Evolutionary conservation across 2,797 vertebrate genomes (phyloP), one percentile per base, ranked within the genome.

Genomic region (Vireo griseus): DNA sequence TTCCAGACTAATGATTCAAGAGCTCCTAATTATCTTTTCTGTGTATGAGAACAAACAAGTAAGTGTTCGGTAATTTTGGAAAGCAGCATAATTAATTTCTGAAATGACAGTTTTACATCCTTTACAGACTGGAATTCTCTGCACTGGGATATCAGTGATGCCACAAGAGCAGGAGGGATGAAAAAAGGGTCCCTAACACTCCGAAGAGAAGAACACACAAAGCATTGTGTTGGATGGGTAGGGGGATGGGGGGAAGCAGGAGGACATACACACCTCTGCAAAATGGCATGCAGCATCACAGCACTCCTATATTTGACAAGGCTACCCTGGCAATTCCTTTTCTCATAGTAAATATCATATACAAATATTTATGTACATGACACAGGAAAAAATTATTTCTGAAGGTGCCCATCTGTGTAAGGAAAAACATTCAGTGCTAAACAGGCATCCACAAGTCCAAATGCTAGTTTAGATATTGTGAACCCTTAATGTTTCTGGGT

Each of bases 1-100:
- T 93, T 42, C 65, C 85, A 89, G 84, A 96, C 69, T 92, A 92
- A 92, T 90, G 65, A 95, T 72, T 95, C 87, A 95, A 86, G 86
- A 89, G 72, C 75, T 97, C 47, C 72, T 94, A 90, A 87, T 92
- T 94, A 91, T 73, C 78, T 62, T 75, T 79, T 80, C 84, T 72
- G 37, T 80, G 58, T 80, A 94, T 74, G 57, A 82, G 81, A 95
- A 86, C 89, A 95, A 96, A 93, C 81, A 91, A 94, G 88, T 87
- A 79, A 88, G 88, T 42, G 81, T 75, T 94, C 24, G 4, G 85
- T 65, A 74, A 92, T 94, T 92, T 87, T 85, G 73, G 74, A 77
- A 96, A 93, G 94, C 81, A 74, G 81, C 17, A 7, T 84, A 75
- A 96, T 95, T 88, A 93, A 93, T 91, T 86, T 62, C 78, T 62